Evolutionary conservation across 2,888 invertebrate species (phyloP), one percentile per base, ranked within the genome.

Genomic region (Pammene aurita): DNA sequence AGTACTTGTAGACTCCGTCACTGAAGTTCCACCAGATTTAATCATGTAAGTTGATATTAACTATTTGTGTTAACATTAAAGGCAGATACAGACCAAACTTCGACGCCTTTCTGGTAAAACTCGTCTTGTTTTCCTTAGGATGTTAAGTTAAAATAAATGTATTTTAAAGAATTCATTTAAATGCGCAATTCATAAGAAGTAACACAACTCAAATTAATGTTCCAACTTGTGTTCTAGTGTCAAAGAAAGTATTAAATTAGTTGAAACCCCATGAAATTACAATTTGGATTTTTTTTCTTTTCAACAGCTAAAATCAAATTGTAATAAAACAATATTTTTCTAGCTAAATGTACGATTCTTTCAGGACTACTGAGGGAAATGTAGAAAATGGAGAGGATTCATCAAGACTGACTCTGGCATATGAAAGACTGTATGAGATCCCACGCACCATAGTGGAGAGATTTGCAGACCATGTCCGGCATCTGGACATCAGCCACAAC

Each of bases 401-500:
- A 5, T 90, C 93, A 38, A 93, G 94, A 75, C 88, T 96, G 61
- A 95, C 95, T 0, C 80, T 96, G 71, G 96, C 96, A 0, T 96
- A 96, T 78, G 96, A 96, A 83, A 93, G 93, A 71, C 84, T 96
- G 44, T 93, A 93, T 72, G 93, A 93, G 14, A 93, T 96, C 77
- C 96, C 96, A 0, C 91, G 93, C 74, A 91, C 94, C 14, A 88
- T 96, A 60, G 92, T 95, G 0, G 93, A 95, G 48, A 94, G 94
- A 77, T 94, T 95, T 78, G 93, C 94, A 0, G 86, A 92, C 9
- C 90, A 93, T 72, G 93, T 95, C 38, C 93, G 91, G 79, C 95
- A 94, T 74, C 85, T 96, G 75, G 96, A 96, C 82, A 93, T 96
- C 64, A 96, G 96, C 77, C 93, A 96, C 77, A 96, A 96, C 78